Conservation (phyloP, 2,888 invertebrate species). For the Chrysotoxum bicinctum region DNA sequence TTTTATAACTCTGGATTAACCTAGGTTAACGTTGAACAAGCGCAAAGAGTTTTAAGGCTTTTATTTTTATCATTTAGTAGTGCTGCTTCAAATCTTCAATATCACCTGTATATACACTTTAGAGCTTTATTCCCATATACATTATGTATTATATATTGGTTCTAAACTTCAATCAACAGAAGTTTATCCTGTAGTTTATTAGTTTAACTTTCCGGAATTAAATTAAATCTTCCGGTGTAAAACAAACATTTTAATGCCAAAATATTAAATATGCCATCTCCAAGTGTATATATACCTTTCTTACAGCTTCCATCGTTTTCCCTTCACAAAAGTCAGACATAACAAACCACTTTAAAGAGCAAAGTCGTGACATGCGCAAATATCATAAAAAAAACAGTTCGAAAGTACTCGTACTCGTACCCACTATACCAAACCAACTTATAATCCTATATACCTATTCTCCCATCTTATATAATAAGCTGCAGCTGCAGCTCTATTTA, state of each 20-base stretch:
- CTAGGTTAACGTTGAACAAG: no score
- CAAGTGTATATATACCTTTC: neutral
- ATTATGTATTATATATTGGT: no score
- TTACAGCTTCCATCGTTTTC: neutral
- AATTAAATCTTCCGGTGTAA: neutral
- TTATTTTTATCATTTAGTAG: no score
- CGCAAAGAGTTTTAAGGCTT: no score
- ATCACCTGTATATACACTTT: no score
- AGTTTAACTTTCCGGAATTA: no score
- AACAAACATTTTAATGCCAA: neutral
- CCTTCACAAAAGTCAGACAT: conserved; percentile 14
- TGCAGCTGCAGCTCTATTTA: conserved; percentile 5
- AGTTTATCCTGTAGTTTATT: no score
- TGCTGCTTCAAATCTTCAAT: no score
- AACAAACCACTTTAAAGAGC: conserved; percentile 30
- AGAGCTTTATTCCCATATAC: no score
- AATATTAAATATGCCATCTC: neutral
- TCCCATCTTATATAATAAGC: conserved; percentile 7
- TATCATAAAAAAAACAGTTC: neutral
- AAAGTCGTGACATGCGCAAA: conserved; percentile 36
- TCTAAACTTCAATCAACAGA: no score
- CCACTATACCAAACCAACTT: neutral
- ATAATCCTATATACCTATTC: neutral
- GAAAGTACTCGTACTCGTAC: neutral
- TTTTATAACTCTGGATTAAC: no score